Evolutionary conservation across 2,888 invertebrate species (phyloP), one percentile per base, ranked within the genome.

Genomic region (Sesia bembeciformis): DNA sequence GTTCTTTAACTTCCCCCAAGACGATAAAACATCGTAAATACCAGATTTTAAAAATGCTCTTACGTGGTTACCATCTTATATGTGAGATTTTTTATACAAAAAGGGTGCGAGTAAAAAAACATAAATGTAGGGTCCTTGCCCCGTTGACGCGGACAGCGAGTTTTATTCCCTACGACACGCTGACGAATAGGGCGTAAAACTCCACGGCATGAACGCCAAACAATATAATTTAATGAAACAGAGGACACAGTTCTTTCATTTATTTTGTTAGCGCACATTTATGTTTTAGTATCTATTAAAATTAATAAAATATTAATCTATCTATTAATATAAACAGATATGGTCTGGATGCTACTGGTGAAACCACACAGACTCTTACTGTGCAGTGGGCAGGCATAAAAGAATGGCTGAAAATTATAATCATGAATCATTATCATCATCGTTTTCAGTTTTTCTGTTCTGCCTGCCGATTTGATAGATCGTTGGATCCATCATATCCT

Each of bases 141-240:
- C 78, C 66, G 71, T 75, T 81, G 81, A 72, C 70, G 77, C 66
- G 71, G 72, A 65, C 70, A 75, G 74, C 72, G 73, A 78, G 78
- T 83, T 86, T 81, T 85, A 84, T 83, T 79, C 74, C 73, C 65
- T 72, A 79, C 72, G 76, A 78, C 77, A 78, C 72, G 78, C 76
- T 84, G 82, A 84, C 79, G 80, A 77, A 82, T 79, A 74, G 74
- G 74, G 70, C 66, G 71, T 74, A 70, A 71, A 78, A 73, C 65
- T 67, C 66, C 64, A 68, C 63, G 55, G 65, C 62, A 64, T 23
- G 23, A 67, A 58, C 53, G 58, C 55, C 76, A 77, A 65, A 78
- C 76, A 78, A 68, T 23, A 49, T 51, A 55, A 60, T 60, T 63
- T 57, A 23, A 23, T 23, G 55, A 55, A 58, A 62, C 54, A 67